These are phyloP conservation scores for Ferrisia virgata DNA, from an alignment of 2,888 invertebrate species.

Conservation along the genomic window DNA sequence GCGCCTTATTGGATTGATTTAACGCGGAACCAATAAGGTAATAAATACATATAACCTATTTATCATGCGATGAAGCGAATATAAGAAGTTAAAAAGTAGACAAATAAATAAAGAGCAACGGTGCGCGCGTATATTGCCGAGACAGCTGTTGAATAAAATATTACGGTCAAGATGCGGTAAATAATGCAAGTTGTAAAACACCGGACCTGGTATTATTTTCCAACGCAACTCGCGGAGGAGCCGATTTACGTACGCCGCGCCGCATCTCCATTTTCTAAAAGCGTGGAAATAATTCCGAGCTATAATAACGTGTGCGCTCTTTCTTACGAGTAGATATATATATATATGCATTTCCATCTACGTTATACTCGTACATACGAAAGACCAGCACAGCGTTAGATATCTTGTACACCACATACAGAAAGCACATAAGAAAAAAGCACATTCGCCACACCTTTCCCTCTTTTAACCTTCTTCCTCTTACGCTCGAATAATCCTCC, in stretches of 20 bases:
- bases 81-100: constrained; percentile 36
- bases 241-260: not conserved
- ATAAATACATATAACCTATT: constrained; percentile 40
- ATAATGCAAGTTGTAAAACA: constrained; percentile 42
- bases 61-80: constrained; percentile 31
- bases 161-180: constrained; percentile 38
- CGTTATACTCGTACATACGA: too few relatives aligned
- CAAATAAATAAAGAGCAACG: constrained; percentile 40
- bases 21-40: constrained; percentile 31
- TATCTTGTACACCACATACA: not conserved
- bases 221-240: not conserved
- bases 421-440: too few relatives aligned
- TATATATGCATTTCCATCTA: too few relatives aligned
- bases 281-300: constrained; percentile 36
- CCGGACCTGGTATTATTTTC: constrained; percentile 27
- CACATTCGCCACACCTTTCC: constrained; percentile 29
- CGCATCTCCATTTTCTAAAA: not conserved
- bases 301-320: too few relatives aligned
- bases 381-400: not conserved
- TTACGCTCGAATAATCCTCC: not conserved
- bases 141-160: constrained; percentile 41
- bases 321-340: too few relatives aligned
- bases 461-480: too few relatives aligned
- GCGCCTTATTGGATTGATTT: not conserved
- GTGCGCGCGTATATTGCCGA: constrained; percentile 4